Percentiles rank a stretch among this genome's conserved stretches.
Conservation (phyloP, 2,888 invertebrate species). For the Ectemnius cavifrons region DNA sequence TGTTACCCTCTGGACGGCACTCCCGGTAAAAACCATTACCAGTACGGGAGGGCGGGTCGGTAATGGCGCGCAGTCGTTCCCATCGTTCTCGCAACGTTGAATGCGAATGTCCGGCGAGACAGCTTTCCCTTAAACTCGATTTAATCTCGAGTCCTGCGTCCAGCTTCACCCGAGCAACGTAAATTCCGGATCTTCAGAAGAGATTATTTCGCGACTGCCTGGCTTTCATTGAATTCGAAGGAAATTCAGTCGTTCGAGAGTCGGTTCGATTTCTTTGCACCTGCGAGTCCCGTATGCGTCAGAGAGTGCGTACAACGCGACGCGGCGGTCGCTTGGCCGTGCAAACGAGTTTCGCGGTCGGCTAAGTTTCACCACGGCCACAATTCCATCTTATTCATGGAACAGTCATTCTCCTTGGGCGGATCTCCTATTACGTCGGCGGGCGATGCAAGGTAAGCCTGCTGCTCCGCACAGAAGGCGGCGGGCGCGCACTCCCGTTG, state of each 20-base stretch:
- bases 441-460: slow-evolving; percentile 23
- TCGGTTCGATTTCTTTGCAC: background rate
- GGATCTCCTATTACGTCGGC: slow-evolving; percentile 22
- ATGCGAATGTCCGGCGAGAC: slow-evolving; percentile 23
- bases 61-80: slow-evolving; percentile 8
- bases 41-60: slow-evolving; percentile 30
- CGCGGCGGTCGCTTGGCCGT: background rate
- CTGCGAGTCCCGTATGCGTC: background rate
- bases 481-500: slow-evolving; percentile 2
- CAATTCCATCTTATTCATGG: slow-evolving; percentile 53
- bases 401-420: slow-evolving; percentile 22
- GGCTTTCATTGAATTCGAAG: background rate
- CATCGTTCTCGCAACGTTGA: slow-evolving; percentile 38
- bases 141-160: slow-evolving; percentile 20
- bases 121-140: slow-evolving; percentile 16
- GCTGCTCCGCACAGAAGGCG: background rate
- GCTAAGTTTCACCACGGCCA: slow-evolving; percentile 53
- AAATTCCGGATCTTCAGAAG: background rate
- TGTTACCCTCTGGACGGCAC: background rate
- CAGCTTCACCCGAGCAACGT: background rate
- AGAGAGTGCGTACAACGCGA: background rate
- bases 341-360: slow-evolving; percentile 35
- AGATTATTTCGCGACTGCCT: background rate
- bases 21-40: slow-evolving; percentile 39
- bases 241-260: background rate